A percentile compares a stretch with the other conserved stretches of the same genome.
Evolutionary conservation across 2,888 invertebrate species (phyloP).

Genomic region (Ceramica pisi): DNA sequence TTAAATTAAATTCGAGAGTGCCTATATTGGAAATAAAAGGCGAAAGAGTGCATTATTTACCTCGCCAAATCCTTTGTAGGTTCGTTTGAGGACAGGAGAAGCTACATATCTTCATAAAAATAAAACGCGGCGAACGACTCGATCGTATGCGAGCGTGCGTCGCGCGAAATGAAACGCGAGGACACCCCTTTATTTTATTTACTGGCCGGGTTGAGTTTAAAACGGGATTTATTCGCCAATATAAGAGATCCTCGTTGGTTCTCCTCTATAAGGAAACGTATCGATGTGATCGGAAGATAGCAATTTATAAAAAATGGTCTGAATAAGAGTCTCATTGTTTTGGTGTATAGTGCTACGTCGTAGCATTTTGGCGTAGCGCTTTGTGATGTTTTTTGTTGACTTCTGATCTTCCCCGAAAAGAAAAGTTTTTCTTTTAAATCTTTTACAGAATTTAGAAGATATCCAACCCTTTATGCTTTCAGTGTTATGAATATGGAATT

Average conservation of each 20-base stretch:
- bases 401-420: background rate
- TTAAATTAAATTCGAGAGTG: constrained; percentile 47
- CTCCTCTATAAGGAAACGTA: constrained; percentile 63
- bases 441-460: background rate
- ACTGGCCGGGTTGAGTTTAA: constrained; percentile 83
- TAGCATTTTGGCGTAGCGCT: constrained; percentile 11
- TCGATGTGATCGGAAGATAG: constrained; percentile 63
- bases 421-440: background rate
- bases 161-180: constrained; percentile 78
- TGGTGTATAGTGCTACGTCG: background rate
- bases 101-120: constrained; percentile 88
- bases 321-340: constrained; percentile 25
- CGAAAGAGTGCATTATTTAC: constrained; percentile 74
- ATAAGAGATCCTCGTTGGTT: constrained; percentile 76
- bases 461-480: background rate
- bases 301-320: constrained; percentile 46
- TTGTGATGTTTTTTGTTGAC: background rate
- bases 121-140: constrained; percentile 80
- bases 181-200: constrained; percentile 86
- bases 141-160: constrained; percentile 74
- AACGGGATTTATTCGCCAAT: constrained; percentile 85
- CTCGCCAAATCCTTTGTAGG: constrained; percentile 67
- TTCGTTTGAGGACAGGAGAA: constrained; percentile 69
- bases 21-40: constrained; percentile 46
- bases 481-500: background rate